Evolutionary conservation across 2,797 vertebrate genomes (phyloP).

Genomic region (Mormyrus hasselquistii): DNA sequence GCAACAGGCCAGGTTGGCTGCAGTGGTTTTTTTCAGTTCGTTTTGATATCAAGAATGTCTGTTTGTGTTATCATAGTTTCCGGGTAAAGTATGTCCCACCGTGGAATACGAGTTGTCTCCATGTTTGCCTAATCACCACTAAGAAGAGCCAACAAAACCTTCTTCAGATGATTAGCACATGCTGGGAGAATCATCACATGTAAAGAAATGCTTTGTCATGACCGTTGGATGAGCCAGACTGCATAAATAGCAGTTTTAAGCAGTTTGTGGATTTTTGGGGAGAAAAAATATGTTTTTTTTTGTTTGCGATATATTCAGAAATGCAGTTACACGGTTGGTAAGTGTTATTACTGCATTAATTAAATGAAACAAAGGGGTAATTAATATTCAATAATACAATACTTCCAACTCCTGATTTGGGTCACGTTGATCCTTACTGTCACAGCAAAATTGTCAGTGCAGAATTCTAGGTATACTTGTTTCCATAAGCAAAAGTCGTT

Average conservation of each 20-base stretch:
- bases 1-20: slow-evolving; percentile 69
- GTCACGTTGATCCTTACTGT: background rate
- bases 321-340: background rate
- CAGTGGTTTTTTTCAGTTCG: slow-evolving; percentile 61
- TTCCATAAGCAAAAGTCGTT: background rate
- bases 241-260: background rate
- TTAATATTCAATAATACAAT: background rate
- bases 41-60: slow-evolving; percentile 56
- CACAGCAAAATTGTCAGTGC: background rate
- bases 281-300: background rate
- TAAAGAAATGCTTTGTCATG: background rate
- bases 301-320: background rate
- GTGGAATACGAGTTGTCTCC: slow-evolving; percentile 12
- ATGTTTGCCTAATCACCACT: slow-evolving; percentile 17
- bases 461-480: background rate
- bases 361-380: background rate
- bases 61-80: slow-evolving; percentile 39
- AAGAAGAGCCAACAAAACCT: slow-evolving; percentile 9
- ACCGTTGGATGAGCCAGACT: background rate
- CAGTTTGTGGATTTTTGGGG: background rate
- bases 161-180: background rate
- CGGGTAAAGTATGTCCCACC: slow-evolving; percentile 14
- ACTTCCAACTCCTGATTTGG: background rate
- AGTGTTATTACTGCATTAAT: background rate
- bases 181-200: background rate